Evolutionary conservation across 35 echinoderm and acorn worm species (phyloP), one percentile per base, ranked within the genome.

Genomic region (Heliocidaris erythrogramma): DNA sequence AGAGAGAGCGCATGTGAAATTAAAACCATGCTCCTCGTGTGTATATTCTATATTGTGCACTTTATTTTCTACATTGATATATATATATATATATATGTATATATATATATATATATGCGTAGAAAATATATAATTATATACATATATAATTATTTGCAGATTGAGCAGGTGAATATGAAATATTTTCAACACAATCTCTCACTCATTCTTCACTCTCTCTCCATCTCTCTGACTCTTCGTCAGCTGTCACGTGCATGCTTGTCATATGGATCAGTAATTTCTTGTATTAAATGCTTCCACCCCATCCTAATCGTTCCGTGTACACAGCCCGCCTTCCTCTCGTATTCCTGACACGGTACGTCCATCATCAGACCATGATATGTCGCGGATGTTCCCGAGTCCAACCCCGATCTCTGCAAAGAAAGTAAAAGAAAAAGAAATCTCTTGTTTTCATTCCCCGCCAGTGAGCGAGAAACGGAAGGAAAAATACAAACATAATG

Each of bases 401-500:
- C 65, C 65, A 78, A 78, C 65, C 8, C 31, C 87, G 30, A 89
- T 89, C 47, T 47, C 87, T 48, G 87, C 30, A 89, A 32, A 47
- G 47, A 89, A 89, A 89, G 30, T 18, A 88, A 89, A 42, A 32
- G 32, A 32, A 16, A 69, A 27, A 78, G 7, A 27, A n/a, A 18
- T 60, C 59, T 78, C 21, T 47, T 89, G 87, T 89, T 89, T 89
- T 89, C 87, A 89, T 89, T 48, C 47, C 87, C 87, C 47, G 31
- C 87, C 12, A 89, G 12, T 0, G 87, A 89, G 87, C 87, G 87
- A 18, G 87, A 89, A 89, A 89, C 87, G 87, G 87, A 89, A 89
- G 87, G 87, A 89, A 89, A 42, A 89, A 89, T 89, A 89, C 87
- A 89, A 89, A 89, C 87, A 89, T 89, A 48, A 89, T 89, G 87